These are phyloP conservation scores for Platysternon megacephalum DNA, from an alignment of 2,113 vertebrate species.

Conservation along the genomic window DNA sequence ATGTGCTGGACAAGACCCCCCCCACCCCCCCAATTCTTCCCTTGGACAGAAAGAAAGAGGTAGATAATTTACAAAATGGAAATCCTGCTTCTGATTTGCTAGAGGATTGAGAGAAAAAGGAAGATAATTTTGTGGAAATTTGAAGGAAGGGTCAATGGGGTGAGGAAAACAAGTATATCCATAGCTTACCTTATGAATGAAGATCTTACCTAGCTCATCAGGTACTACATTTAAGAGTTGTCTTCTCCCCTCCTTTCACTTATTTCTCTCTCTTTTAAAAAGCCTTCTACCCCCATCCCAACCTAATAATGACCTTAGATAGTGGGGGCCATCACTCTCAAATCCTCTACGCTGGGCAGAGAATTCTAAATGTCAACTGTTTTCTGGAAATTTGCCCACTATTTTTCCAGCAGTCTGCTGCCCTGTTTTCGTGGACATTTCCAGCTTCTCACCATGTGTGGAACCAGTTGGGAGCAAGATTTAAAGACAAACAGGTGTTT, in stretches of 20 bases:
- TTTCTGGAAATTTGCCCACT: conserved; percentile 36
- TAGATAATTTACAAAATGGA: neutral
- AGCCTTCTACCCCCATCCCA: neutral
- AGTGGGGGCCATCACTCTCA: neutral
- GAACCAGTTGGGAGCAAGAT: conserved; percentile 2
- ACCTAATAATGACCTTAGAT: neutral
- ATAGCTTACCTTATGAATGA: neutral
- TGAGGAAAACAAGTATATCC: neutral
- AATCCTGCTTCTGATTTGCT: neutral
- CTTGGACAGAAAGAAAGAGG: rapidly evolving
- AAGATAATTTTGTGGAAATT: neutral
- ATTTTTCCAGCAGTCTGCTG: conserved; percentile 14
- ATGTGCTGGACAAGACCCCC: rapidly evolving
- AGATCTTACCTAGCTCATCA: neutral
- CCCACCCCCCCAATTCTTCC: neutral
- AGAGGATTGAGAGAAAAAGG: neutral
- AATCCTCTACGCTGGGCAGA: neutral
- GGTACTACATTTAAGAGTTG: neutral
- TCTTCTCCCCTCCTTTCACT: neutral
- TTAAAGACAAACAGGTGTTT: conserved; percentile 49
- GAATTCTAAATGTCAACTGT: neutral
- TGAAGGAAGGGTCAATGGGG: neutral
- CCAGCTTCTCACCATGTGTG: neutral
- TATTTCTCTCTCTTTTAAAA: neutral
- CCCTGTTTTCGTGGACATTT: conserved; percentile 33